A percentile compares a stretch with the other conserved stretches of the same genome.
Evolutionary conservation across 30 jellyfish, hydroid and myxozoan species (phyloP).

Genomic region (Cassiopea xamachana): DNA sequence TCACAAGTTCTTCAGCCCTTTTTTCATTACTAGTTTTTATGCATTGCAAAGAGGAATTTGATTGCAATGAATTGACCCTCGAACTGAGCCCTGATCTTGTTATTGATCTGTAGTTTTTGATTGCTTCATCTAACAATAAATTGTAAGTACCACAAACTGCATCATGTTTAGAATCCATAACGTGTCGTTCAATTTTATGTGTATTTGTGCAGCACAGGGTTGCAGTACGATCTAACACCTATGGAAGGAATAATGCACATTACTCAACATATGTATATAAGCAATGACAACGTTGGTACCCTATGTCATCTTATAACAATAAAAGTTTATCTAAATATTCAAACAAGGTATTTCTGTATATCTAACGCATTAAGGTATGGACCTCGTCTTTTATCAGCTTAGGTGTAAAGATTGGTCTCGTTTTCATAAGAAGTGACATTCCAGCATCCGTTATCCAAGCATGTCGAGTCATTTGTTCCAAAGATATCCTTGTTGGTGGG

Average conservation of each 20-base stretch:
- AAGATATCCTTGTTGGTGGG: slow-evolving; percentile 54
- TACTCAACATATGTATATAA: background rate
- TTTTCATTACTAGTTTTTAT: too few species aligned
- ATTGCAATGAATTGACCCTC: background rate
- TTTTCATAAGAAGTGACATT: slow-evolving; percentile 16
- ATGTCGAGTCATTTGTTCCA: slow-evolving; percentile 51
- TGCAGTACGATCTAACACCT: slow-evolving; percentile 59
- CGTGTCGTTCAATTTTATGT: slow-evolving; percentile 26
- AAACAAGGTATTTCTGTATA: background rate
- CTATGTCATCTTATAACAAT: too few species aligned
- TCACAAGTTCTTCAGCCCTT: too few species aligned
- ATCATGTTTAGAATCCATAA: slow-evolving; percentile 42
- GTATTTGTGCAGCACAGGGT: slow-evolving; percentile 17
- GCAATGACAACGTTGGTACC: too few species aligned
- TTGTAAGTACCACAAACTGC: slow-evolving; percentile 69
- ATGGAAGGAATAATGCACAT: background rate
- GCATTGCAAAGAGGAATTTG: too few species aligned
- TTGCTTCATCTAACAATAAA: slow-evolving; percentile 54
- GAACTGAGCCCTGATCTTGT: slow-evolving; percentile 6
- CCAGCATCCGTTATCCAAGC: slow-evolving; percentile 83
- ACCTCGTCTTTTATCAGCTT: slow-evolving; percentile 45
- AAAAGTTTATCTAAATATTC: too few species aligned
- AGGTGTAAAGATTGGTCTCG: slow-evolving; percentile 24
- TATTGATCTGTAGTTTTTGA: slow-evolving; percentile 14
- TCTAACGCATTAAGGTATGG: background rate